A percentile compares a stretch with the other conserved stretches of the same genome.
Evolutionary conservation across 1,140 invertebrate species (phyloP).

Genomic region (Drosophila nannoptera): DNA sequence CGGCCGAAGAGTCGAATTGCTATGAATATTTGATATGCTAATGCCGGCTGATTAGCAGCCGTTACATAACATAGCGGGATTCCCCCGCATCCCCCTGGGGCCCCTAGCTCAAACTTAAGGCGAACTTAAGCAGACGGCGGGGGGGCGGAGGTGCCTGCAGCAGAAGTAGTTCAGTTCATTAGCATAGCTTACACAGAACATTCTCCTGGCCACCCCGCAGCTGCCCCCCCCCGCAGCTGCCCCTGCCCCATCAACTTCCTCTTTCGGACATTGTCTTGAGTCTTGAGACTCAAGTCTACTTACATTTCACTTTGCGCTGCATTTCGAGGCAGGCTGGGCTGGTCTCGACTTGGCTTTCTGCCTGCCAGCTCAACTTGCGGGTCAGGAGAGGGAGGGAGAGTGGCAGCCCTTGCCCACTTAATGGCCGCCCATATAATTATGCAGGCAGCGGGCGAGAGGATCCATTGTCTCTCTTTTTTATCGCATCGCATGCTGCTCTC

Average conservation of each 20-base stretch:
- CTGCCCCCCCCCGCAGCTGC: too few species aligned
- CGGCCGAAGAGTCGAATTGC: too few species aligned
- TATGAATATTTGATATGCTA: neutral
- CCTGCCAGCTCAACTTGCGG: conserved; percentile 45
- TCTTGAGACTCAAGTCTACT: conserved; percentile 47
- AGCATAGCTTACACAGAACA: conserved; percentile 45
- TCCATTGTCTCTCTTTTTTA: conserved; percentile 42
- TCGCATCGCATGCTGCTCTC: conserved; percentile 25
- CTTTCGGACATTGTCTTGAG: conserved; percentile 18
- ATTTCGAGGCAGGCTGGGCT: conserved; percentile 33
- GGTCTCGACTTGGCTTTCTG: conserved; percentile 8
- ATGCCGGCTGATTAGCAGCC: conserved; percentile 4
- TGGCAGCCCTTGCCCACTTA: conserved; percentile 10
- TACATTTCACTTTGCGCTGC: conserved; percentile 62
- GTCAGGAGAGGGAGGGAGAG: too few species aligned
- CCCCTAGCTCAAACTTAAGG: neutral
- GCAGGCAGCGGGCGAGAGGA: neutral
- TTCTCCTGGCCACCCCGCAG: too few species aligned
- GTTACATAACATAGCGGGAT: conserved; percentile 3
- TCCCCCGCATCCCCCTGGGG: too few species aligned
- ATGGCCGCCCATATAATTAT: conserved; percentile 50
- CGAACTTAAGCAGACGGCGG: too few species aligned
- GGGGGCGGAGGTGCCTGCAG: neutral
- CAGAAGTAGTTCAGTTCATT: conserved; percentile 48
- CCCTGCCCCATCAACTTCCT: too few species aligned